Conservation (phyloP, 2,888 invertebrate genomes). For the Hetaerina titia region DNA sequence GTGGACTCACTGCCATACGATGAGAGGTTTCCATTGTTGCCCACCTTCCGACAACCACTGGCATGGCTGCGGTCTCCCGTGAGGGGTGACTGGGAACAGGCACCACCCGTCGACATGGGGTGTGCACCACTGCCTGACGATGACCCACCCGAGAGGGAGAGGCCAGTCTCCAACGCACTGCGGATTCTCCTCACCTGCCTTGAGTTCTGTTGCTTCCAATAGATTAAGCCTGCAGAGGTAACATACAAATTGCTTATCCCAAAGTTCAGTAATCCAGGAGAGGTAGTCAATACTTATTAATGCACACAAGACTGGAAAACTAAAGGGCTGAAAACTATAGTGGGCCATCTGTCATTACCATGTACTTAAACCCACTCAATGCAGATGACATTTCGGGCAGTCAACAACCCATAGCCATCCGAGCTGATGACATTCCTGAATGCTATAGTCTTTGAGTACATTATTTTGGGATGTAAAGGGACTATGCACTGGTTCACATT, state of each 20-base stretch:
- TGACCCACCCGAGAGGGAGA: constrained; percentile 54
- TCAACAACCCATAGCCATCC: background rate
- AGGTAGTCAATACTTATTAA: background rate
- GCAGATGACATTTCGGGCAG: background rate
- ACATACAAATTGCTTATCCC: background rate
- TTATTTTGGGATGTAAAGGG: no score
- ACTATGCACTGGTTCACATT: no score
- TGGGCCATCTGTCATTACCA: no score
- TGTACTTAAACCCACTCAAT: background rate
- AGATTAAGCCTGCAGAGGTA: constrained; percentile 71
- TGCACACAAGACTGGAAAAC: background rate
- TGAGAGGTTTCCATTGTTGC: constrained; percentile 45
- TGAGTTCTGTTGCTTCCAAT: constrained; percentile 72
- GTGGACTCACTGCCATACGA: constrained; percentile 49
- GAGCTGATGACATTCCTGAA: no score
- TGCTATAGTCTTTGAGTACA: no score
- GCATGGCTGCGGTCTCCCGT: background rate
- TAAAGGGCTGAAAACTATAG: no score
- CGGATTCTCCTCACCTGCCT: constrained; percentile 62
- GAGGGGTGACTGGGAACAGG: constrained; percentile 52
- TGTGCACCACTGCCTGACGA: constrained; percentile 68
- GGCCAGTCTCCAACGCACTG: constrained; percentile 40
- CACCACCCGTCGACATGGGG: constrained; percentile 8
- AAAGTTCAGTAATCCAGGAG: background rate
- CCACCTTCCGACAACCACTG: constrained; percentile 32